A percentile compares a stretch with the other conserved stretches of the same genome.
phyloP scores from a whole-genome alignment of 30 jellyfish, hydroid and myxozoan genomes.

The Pelagia noctiluca region DNA sequence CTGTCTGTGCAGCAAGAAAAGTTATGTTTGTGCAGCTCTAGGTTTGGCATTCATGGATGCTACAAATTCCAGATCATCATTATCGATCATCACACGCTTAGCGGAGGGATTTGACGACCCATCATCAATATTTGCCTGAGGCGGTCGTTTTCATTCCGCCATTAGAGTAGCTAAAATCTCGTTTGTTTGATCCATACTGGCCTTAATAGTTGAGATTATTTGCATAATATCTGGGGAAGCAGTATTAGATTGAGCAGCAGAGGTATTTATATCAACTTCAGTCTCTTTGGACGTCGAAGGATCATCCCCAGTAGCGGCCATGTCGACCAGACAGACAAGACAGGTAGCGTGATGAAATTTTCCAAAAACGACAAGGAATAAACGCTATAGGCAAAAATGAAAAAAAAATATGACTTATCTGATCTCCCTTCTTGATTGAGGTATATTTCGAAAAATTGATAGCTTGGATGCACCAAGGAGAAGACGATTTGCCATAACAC shows the following conservation, averaged over 20 bases:
- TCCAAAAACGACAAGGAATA: not conserved
- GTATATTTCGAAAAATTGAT: conserved; percentile 6
- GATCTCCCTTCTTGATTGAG: conserved; percentile 9
- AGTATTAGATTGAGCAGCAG: not conserved
- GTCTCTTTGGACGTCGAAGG: conserved; percentile 9
- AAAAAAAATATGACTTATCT: not conserved
- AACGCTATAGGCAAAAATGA: not conserved
- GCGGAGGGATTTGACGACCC: conserved; percentile 33
- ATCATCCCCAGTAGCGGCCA: conserved; percentile 4
- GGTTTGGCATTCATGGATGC: conserved; percentile 34
- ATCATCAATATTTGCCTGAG: conserved; percentile 7
- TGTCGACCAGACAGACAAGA: conserved; percentile 2
- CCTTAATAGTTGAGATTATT: not conserved
- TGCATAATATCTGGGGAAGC: conserved; percentile 12
- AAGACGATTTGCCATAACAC: too few relatives aligned
- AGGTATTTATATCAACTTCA: not conserved
- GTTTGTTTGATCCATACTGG: not conserved
- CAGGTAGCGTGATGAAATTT: not conserved
- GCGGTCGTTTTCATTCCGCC: conserved; percentile 29
- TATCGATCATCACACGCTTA: conserved; percentile 13
- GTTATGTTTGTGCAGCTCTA: conserved; percentile 29
- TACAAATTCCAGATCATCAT: conserved; percentile 14
- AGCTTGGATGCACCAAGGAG: too few relatives aligned
- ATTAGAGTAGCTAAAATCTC: conserved; percentile 12
- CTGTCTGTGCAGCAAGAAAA: too few relatives aligned